Base-by-base conservation (phyloP, 2,797 vertebrate species). In the Tympanoctomys barrerae region DNA sequence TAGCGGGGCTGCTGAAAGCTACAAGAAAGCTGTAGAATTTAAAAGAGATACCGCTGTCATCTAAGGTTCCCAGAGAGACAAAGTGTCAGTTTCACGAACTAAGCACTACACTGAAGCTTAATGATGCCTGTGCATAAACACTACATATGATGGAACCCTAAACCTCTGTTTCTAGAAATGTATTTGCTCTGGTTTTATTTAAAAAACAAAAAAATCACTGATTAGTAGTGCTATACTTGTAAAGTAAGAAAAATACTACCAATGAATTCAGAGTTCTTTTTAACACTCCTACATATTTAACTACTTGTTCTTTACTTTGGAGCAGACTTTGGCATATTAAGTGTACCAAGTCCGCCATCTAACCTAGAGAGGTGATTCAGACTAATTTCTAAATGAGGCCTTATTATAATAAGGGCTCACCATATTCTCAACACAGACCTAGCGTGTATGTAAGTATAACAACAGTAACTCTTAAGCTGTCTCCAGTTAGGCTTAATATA, bases 221-320 rank as follows among this genome's bases (percentile, higher is more conserved):
- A 89, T 11, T 87, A 90, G 39, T 39, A 94, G 94, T 70, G 81
- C n/a, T 85, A 78, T 39, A 62, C 46, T 96, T 57, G 64, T 84
- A 94, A 91, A 93, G 64, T 18, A 62, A 5, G 22, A 89, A 93
- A 94, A 96, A 79, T n/a, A 24, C 71, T 89, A 79, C 8, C 42
- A 81, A 62, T 66, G 54, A 93, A 96, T 86, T 64, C 73, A 59
- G 33, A 70, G 18, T 86, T 91, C 57, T 92, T 93, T 71, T 71
- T 31, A 83, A 95, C 4, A 94, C 21, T 91, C 21, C 62, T 89
- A 84, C 81, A 90, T 95, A 64, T 92, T 95, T 87, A 96, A 68
- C 19, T 4, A 95, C 21, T 71, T 54, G 36, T 78, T 86, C 57
- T 95, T 80, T 61, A 86, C 21, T 80, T 95, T 42, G 92, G 90